These are phyloP conservation scores for Oreochromis mossambicus DNA, from an alignment of 2,797 vertebrate genomes.

Conservation along the genomic window DNA sequence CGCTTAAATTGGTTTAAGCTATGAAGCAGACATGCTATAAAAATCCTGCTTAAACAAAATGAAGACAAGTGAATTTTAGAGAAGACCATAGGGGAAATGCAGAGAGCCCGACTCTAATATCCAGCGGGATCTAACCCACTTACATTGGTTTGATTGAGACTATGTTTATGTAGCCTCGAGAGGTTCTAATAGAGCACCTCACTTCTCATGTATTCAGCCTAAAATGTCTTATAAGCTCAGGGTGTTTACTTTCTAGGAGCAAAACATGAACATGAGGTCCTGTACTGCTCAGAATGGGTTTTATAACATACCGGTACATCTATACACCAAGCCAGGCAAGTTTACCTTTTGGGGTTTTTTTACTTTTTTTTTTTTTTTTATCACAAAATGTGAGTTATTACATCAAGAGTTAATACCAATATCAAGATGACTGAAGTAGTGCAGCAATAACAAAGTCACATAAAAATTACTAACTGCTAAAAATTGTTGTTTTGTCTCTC, in stretches of 20 bases:
- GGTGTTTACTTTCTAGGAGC: neutral
- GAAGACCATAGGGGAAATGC: neutral
- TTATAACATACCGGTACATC: neutral
- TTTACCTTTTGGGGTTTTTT: neutral
- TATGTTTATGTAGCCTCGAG: neutral
- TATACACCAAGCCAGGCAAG: neutral
- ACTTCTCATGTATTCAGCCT: neutral
- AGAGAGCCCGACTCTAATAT: neutral
- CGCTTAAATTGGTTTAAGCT: neutral
- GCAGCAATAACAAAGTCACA: neutral
- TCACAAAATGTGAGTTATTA: neutral
- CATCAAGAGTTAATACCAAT: neutral
- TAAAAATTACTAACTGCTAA: neutral
- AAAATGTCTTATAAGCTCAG: conserved; percentile 2
- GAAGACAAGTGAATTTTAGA: neutral
- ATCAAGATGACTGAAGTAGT: neutral
- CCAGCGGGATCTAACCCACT: conserved; percentile 34
- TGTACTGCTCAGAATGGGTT: neutral
- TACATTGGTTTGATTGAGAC: conserved; percentile 8
- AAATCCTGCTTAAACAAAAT: neutral
- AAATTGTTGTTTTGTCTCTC: neutral
- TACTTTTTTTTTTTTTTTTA: neutral
- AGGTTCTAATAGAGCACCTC: neutral
- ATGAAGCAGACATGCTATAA: neutral
- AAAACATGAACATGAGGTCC: neutral